Evolutionary conservation across 2,797 vertebrate genomes (phyloP).

Genomic region (Epinephelus malabaricus): DNA sequence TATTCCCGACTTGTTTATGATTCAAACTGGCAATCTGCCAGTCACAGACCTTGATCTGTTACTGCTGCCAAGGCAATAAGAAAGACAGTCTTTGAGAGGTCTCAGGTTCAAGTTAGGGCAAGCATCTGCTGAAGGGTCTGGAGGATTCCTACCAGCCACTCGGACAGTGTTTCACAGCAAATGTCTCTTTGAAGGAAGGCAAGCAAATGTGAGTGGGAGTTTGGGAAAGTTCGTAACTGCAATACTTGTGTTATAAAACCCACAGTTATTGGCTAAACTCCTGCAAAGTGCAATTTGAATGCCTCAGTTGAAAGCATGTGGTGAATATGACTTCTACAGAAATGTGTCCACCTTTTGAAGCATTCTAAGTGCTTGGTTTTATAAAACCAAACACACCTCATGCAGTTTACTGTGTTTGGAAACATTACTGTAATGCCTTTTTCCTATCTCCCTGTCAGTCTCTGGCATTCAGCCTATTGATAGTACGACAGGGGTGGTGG

Average conservation of each 20-base stretch:
- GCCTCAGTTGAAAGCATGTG: background rate
- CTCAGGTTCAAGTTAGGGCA: background rate
- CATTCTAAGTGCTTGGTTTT: constrained; percentile 1
- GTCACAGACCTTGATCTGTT: constrained; percentile 21
- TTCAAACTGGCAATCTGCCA: constrained; percentile 42
- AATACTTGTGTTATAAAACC: background rate
- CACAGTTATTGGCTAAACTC: background rate
- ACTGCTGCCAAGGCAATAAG: constrained; percentile 26
- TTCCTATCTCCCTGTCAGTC: constrained; percentile 8
- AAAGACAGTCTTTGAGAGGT: constrained; percentile 3
- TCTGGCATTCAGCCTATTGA: constrained; percentile 38
- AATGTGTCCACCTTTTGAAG: constrained; percentile 6
- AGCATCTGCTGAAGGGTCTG: background rate
- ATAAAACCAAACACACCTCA: constrained; percentile 26
- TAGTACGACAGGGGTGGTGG: background rate
- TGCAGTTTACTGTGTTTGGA: constrained; percentile 16
- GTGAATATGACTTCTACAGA: background rate
- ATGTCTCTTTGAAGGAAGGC: background rate
- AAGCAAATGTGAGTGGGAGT: background rate
- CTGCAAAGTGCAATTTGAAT: constrained; percentile 3
- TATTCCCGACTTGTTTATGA: constrained; percentile 31
- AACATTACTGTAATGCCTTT: constrained; percentile 32
- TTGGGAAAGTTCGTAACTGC: background rate
- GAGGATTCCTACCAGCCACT: background rate
- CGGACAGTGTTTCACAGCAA: background rate